Evolutionary conservation across 2,113 vertebrate species (phyloP).

Genomic region (Opisthocomus hoazin): DNA sequence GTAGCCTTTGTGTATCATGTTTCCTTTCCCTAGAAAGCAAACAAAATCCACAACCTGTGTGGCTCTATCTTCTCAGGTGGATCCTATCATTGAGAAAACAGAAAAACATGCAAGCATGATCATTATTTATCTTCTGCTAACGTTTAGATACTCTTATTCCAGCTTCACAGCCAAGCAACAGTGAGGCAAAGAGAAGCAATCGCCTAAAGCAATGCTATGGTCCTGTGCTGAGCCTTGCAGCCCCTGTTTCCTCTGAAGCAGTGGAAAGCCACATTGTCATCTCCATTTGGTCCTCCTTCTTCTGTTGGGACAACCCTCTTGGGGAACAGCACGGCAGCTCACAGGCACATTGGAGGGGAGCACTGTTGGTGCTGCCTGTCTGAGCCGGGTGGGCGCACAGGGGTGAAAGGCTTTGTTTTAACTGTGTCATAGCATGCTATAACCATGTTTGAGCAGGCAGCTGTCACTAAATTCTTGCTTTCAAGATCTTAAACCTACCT

Average conservation of each 20-base stretch:
- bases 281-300: background rate
- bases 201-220: background rate
- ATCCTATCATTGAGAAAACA: background rate
- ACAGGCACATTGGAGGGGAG: background rate
- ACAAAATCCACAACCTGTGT: background rate
- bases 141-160: background rate
- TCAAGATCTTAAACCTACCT: background rate
- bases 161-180: background rate
- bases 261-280: background rate
- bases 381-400: background rate
- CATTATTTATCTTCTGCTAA: background rate
- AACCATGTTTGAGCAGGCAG: background rate
- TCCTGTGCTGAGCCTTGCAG: background rate
- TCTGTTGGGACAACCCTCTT: fast-evolving
- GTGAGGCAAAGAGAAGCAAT: background rate
- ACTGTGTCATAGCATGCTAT: background rate
- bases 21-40: background rate
- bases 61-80: background rate
- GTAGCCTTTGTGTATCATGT: background rate
- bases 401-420: background rate
- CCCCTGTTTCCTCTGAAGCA: background rate
- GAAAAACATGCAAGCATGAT: background rate
- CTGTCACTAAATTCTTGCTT: background rate
- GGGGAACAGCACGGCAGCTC: background rate
- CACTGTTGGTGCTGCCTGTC: background rate